Percentiles rank a stretch among this genome's conserved stretches.
Evolutionary conservation across 2,888 invertebrate species (phyloP).

Genomic region (Selenia dentaria): DNA sequence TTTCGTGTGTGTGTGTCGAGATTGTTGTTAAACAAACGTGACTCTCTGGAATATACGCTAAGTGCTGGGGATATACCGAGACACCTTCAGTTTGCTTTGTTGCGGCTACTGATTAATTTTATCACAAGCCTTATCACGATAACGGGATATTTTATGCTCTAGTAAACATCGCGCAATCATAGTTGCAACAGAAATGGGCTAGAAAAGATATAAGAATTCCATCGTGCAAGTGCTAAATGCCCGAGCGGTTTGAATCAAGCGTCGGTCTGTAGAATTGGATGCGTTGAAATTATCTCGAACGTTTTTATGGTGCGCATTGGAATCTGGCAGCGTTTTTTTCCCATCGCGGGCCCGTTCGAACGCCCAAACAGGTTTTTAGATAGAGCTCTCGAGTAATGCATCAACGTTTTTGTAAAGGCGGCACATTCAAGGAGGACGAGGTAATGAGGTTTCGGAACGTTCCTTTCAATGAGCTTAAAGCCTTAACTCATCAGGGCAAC

Average conservation of each 20-base stretch:
- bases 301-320: constrained; percentile 82
- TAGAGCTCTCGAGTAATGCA: constrained; percentile 80
- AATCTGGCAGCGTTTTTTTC: constrained; percentile 79
- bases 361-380: constrained; percentile 82
- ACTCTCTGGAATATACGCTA: neutral
- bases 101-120: constrained; percentile 6
- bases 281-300: constrained; percentile 78
- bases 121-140: constrained; percentile 14
- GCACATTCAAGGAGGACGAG: constrained; percentile 71
- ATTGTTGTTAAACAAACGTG: constrained; percentile 17
- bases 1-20: constrained; percentile 38
- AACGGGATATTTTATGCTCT: constrained; percentile 6
- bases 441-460: constrained; percentile 73
- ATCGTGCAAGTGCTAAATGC: constrained; percentile 64
- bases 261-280: constrained; percentile 61
- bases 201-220: constrained; percentile 43
- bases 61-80: neutral
- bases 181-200: constrained; percentile 34
- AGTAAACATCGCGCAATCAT: constrained; percentile 1
- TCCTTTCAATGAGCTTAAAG: constrained; percentile 61
- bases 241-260: constrained; percentile 60
- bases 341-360: constrained; percentile 72
- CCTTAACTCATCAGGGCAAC: constrained; percentile 7
- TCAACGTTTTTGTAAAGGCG: constrained; percentile 81
- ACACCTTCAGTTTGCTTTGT: neutral